Percentiles rank a stretch among this genome's conserved stretches.
phyloP scores from a whole-genome alignment of 2,797 vertebrate species.

The Sparidentex hasta region DNA sequence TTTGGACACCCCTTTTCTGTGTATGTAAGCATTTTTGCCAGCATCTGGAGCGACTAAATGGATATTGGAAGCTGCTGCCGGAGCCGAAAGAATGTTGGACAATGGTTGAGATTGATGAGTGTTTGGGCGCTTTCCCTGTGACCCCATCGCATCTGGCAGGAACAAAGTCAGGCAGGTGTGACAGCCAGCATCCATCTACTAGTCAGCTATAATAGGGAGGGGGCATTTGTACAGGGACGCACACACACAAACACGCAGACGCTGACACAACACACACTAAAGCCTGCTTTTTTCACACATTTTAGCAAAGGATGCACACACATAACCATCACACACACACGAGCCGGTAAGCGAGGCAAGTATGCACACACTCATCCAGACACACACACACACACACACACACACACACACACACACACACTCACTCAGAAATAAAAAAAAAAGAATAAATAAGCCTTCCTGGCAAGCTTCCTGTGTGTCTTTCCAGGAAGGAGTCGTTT shows the following conservation, averaged over 20 bases:
- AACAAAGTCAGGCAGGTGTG: slow-evolving; percentile 85
- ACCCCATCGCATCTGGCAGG: slow-evolving; percentile 84
- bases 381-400: slow-evolving; percentile 21
- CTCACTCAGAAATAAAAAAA: not conserved
- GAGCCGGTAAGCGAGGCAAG: not conserved
- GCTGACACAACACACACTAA: slow-evolving; percentile 8
- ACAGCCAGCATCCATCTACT: slow-evolving; percentile 86
- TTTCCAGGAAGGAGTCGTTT: slow-evolving; percentile 79
- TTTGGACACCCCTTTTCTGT: slow-evolving; percentile 67
- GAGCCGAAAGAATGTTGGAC: slow-evolving; percentile 79
- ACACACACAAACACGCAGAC: slow-evolving; percentile 27
- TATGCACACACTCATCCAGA: slow-evolving; percentile 26
- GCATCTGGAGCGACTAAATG: slow-evolving; percentile 81
- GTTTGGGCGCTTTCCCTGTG: slow-evolving; percentile 84
- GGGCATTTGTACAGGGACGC: slow-evolving; percentile 59
- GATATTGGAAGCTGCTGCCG: slow-evolving; percentile 80
- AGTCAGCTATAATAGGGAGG: slow-evolving; percentile 78
- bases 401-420: slow-evolving; percentile 13
- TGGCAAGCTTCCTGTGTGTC: slow-evolving; percentile 69
- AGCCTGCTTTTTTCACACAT: slow-evolving; percentile 33
- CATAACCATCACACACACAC: slow-evolving; percentile 14
- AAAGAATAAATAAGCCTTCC: slow-evolving; percentile 61
- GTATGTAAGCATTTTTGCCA: slow-evolving; percentile 78
- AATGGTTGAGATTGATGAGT: slow-evolving; percentile 87
- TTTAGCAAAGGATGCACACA: slow-evolving; percentile 29